Conservation (phyloP, 1,140 invertebrate species). For the Maconellicoccus hirsutus region DNA sequence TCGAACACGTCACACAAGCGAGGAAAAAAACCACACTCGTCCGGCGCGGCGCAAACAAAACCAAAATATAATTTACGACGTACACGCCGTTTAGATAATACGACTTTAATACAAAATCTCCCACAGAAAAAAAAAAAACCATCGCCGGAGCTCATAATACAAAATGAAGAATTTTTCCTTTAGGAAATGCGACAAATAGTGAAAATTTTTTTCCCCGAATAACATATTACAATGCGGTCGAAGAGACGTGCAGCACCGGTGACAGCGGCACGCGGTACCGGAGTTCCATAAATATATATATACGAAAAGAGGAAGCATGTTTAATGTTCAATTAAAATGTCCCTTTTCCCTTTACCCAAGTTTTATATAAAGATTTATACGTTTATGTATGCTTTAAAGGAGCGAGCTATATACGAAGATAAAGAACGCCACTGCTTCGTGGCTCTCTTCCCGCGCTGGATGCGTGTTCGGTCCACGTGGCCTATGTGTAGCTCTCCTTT, state of each 20-base stretch:
- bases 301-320: not conserved
- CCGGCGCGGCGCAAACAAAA: no score
- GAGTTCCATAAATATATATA: not conserved
- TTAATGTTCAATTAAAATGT: constrained; percentile 10
- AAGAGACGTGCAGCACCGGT: not conserved
- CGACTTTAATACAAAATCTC: no score
- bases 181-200: not conserved
- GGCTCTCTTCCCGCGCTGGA: not conserved
- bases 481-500: no score
- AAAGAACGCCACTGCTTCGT: not conserved
- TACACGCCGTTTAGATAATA: no score
- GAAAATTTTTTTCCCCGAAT: not conserved
- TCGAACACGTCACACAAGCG: no score
- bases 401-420: no score
- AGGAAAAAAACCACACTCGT: no score
- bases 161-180: not conserved
- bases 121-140: no score
- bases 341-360: not conserved
- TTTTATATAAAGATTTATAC: constrained; percentile 1
- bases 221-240: not conserved
- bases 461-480: not conserved
- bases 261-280: no score
- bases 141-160: no score
- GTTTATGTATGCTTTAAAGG: not conserved
- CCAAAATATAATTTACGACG: no score